Base-by-base conservation (phyloP, 1,140 invertebrate species). In the Cryptotermes secundus region DNA sequence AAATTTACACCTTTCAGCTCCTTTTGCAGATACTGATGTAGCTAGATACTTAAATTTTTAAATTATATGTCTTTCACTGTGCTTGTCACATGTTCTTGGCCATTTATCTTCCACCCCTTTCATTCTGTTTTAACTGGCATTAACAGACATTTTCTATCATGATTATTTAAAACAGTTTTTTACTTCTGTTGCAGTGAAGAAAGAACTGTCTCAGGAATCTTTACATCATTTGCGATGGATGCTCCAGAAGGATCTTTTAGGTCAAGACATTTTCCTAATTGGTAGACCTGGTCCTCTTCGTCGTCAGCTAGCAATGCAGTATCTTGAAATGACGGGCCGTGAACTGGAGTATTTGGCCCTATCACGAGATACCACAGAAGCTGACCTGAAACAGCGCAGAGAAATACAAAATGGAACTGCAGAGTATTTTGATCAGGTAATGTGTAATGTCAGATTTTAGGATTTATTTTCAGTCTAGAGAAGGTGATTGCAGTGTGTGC, bases 201-300 rank as follows among this genome's bases (percentile, higher is more conserved):
- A 90, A 53, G 88, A 91, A 83, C 87, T 93, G 81, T 92, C 93
- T 83, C 96, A 98, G 90, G 94, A 94, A 80, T 93, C 93, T n/a
- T 89, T 98, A 9, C 92, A 93, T 81, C 95, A 98, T 89, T 90
- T 98, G 86, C 92, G 95, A 93, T 98, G 97, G 97, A 98, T 98
- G 93, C 93, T 98, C 89, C 97, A 98, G 88, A 98, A 99, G 89
- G 97, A 99, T 90, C 88, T 93, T 34, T 90, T 99, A 2, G 95
- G 95, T 1, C 98, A 99, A 90, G 98, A 99, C 89, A 96, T 99
- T 89, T 99, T 99, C 90, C 90, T 99, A 26, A 94, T 99, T 86
- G 98, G 98, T 6, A 92, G 94, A 49, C 98, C 98, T 83, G 98
- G 98, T 0, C 94, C 95, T 1, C 91, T 93, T 84, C 92, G 96